Evolutionary conservation across 1,140 invertebrate species (phyloP), one percentile per base, ranked within the genome.

Genomic region (Gonioctena quinquepunctata): DNA sequence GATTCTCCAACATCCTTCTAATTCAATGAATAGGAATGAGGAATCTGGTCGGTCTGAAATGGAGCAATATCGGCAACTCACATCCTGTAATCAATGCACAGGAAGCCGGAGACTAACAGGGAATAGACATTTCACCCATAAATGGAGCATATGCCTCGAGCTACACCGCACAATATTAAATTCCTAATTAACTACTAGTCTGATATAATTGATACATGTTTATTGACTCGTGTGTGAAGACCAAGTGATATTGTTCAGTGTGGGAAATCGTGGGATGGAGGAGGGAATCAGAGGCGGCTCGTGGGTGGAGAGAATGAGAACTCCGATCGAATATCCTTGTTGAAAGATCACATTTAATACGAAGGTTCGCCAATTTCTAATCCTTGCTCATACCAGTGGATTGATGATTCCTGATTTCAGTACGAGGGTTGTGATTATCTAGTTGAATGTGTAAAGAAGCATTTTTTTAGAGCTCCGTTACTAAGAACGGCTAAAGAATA

Each of bases 221-320:
- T 3, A 27, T 26, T 64, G 22, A 60, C n/a, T 60, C 23, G 13
- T 13, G n/a, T 60, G 3, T 60, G 6, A 27, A 11, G 52, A 11
- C 33, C 16, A 42, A 42, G 11, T 11, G 16, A 13, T n/a, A 11
- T 4, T 2, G 8, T 2, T 11, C 16, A n/a, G 16, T 42, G 33
- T 42, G 13, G 18, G 22, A 54, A 54, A 54, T 6, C 8, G 76
- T 50, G 71, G 71, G 73, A 72, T 4, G 52, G 50, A 6, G n/a
- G n/a, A 8, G 33, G 11, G 3, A 42, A n/a, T n/a, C n/a, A n/a
- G n/a, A n/a, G n/a, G n/a, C n/a, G n/a, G n/a, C n/a, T n/a, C n/a
- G n/a, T n/a, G n/a, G n/a, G n/a, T n/a, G n/a, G n/a, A n/a, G n/a
- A n/a, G n/a, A n/a, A n/a, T n/a, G n/a, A n/a, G n/a, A n/a, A n/a